phyloP scores from a whole-genome alignment of 2,888 invertebrate genomes.

The Helobdella robusta region DNA sequence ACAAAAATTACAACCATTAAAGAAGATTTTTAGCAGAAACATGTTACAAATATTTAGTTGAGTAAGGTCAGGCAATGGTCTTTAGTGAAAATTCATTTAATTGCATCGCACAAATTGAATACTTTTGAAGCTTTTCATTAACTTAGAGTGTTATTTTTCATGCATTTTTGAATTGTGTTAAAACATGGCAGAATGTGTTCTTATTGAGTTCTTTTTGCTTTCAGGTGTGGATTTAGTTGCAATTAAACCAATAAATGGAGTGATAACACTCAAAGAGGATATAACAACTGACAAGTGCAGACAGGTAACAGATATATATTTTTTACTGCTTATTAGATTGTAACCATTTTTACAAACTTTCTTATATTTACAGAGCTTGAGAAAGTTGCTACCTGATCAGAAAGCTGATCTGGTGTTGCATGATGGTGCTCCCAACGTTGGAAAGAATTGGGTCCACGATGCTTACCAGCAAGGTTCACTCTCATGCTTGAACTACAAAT shows the following conservation, averaged over 20 bases:
- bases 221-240: conserved; percentile 84
- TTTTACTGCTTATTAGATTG: conserved; percentile 1
- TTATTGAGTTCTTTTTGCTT: neutral
- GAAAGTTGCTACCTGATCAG: conserved; percentile 81
- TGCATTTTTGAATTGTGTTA: neutral
- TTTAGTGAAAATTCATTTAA: no score
- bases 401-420: conserved; percentile 92
- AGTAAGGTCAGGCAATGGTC: no score
- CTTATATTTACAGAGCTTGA: conserved; percentile 55
- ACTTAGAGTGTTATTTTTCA: neutral
- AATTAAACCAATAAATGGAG: conserved; percentile 79
- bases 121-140: neutral
- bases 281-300: conserved; percentile 89
- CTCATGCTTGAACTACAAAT: no score
- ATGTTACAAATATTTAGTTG: no score
- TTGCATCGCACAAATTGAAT: no score
- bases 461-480: conserved; percentile 81
- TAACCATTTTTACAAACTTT: neutral
- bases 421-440: conserved; percentile 96
- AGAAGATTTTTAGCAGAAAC: no score
- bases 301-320: conserved; percentile 40
- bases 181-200: neutral
- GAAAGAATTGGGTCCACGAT: conserved; percentile 89
- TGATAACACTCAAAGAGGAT: conserved; percentile 79
- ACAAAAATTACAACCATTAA: no score